Evolutionary conservation across 2,797 vertebrate genomes (phyloP).

Genomic region (Coregonus suidteri): DNA sequence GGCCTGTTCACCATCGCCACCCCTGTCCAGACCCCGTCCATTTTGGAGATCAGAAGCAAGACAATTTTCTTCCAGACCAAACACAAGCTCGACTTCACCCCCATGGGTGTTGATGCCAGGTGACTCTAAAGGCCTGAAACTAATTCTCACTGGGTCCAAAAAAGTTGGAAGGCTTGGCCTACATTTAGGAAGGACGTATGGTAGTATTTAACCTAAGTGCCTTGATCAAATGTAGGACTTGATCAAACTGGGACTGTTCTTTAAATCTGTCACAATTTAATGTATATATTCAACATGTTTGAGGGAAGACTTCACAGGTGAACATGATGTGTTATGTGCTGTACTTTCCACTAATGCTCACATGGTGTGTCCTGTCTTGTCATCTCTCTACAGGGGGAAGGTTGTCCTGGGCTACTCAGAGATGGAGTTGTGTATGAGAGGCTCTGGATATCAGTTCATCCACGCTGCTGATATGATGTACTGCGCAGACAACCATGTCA

Average conservation of each 20-base stretch:
- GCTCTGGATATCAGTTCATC: slow-evolving; percentile 83
- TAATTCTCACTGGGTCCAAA: no score
- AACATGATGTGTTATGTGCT: not conserved
- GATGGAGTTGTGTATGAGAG: slow-evolving; percentile 75
- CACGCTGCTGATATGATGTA: slow-evolving; percentile 84
- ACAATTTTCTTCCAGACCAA: slow-evolving; percentile 82
- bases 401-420: slow-evolving; percentile 79
- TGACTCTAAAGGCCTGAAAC: slow-evolving; percentile 37
- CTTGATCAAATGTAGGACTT: no score
- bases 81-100: slow-evolving; percentile 87
- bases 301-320: not conserved
- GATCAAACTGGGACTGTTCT: no score
- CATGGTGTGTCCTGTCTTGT: not conserved
- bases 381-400: slow-evolving; percentile 65
- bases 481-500: slow-evolving; percentile 78
- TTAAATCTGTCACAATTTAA: no score
- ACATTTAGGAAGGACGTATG: no score
- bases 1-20: slow-evolving; percentile 79
- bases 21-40: slow-evolving; percentile 76
- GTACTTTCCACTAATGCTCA: slow-evolving; percentile 1
- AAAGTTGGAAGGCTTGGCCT: no score
- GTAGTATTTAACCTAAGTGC: no score
- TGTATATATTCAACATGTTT: not conserved
- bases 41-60: slow-evolving; percentile 81
- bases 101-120: slow-evolving; percentile 77